Evolutionary conservation across 2,888 invertebrate genomes (phyloP).

Genomic region (Pyrrhosoma nymphula): DNA sequence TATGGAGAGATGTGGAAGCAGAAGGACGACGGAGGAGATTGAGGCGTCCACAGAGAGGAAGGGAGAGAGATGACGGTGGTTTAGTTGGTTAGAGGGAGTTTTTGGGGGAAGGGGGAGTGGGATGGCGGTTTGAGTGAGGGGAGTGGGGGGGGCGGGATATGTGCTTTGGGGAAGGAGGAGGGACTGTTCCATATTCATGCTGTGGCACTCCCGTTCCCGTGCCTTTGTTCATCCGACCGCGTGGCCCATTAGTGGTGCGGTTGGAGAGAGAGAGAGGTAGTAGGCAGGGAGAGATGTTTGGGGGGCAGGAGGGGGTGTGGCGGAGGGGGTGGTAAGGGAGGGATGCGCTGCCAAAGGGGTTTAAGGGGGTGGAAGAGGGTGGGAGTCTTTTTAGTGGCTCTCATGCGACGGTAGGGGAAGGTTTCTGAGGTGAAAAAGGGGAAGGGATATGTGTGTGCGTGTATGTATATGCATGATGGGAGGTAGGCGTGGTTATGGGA

Average conservation of each 20-base stretch:
- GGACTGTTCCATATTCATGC: slow-evolving; percentile 60
- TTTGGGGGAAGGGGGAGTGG: background rate
- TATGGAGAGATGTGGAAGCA: slow-evolving; percentile 15
- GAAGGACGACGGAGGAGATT: background rate
- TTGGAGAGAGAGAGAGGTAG: background rate
- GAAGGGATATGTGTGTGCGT: background rate
- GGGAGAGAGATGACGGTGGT: background rate
- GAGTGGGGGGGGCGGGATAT: no score
- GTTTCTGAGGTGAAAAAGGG: background rate
- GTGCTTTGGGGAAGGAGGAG: background rate
- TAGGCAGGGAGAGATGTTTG: background rate
- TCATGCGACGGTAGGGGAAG: slow-evolving; percentile 40
- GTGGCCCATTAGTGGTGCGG: slow-evolving; percentile 51
- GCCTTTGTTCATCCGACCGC: slow-evolving; percentile 60
- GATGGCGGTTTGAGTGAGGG: background rate
- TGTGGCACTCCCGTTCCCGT: slow-evolving; percentile 47
- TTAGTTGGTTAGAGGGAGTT: slow-evolving; percentile 18
- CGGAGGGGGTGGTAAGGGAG: background rate
- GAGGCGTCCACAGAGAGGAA: background rate
- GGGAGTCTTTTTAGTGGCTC: slow-evolving; percentile 15
- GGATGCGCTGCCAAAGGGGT: background rate
- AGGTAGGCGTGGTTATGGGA: background rate
- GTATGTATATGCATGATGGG: background rate
- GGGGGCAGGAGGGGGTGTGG: background rate
- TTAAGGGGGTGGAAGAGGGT: background rate